Conservation (phyloP, 2,797 vertebrate genomes). For the Eurystomus glaucurus region DNA sequence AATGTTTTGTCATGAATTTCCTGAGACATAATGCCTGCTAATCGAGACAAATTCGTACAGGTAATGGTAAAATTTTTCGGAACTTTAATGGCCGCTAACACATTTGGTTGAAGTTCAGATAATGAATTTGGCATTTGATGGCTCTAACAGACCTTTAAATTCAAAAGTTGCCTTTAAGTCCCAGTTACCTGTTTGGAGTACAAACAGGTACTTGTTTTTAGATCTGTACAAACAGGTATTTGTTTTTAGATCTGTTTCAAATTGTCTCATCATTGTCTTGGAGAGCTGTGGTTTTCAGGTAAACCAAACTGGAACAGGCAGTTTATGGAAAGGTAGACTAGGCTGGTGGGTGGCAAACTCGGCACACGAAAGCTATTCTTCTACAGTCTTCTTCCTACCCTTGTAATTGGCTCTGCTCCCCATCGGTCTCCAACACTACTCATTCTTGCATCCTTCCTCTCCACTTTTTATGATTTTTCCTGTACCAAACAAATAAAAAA, state of each 20-base stretch:
- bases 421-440: not conserved
- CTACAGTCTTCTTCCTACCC: not conserved
- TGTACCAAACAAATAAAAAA: not conserved
- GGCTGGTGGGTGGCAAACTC: not conserved
- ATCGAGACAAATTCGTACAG: not conserved
- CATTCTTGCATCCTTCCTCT: not conserved
- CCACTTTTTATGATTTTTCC: not conserved
- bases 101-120: not conserved
- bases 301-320: not conserved
- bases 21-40: not conserved
- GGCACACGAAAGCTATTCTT: not conserved
- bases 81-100: not conserved
- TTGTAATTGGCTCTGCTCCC: not conserved
- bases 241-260: not conserved
- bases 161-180: not conserved
- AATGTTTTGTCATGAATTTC: not conserved
- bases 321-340: not conserved
- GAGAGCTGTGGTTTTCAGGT: not conserved
- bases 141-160: not conserved
- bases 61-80: not conserved
- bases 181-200: not conserved
- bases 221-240: not conserved
- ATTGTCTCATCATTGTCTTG: not conserved
- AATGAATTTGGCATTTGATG: not conserved
- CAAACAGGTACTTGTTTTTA: not conserved